These are phyloP conservation scores for Paratrypauchen microcephalus DNA, from an alignment of 2,797 vertebrate species.

Conservation along the genomic window DNA sequence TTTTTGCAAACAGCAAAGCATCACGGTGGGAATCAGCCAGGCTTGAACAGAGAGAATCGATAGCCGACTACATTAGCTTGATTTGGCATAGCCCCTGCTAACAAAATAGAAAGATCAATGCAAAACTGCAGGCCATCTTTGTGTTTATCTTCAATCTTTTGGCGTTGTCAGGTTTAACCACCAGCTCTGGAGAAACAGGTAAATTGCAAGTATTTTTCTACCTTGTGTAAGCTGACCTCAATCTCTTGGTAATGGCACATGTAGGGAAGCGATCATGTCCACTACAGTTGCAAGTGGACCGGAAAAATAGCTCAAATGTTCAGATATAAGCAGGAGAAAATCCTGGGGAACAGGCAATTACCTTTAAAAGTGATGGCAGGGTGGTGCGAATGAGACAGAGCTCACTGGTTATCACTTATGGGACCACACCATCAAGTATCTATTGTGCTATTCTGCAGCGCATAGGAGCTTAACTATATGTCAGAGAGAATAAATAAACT, in stretches of 20 bases:
- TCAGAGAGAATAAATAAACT: slow-evolving; percentile 74
- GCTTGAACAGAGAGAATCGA: slow-evolving; percentile 66
- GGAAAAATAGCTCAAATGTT: slow-evolving; percentile 13
- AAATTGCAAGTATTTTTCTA: slow-evolving; percentile 12
- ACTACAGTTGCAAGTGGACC: slow-evolving; percentile 5
- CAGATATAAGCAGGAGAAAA: slow-evolving; percentile 13
- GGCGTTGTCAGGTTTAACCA: slow-evolving; percentile 23
- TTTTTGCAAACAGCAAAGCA: slow-evolving; percentile 56
- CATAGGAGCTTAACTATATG: slow-evolving; percentile 62
- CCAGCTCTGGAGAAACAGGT: neutral
- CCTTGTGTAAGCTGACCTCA: slow-evolving; percentile 31
- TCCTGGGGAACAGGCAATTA: slow-evolving; percentile 33
- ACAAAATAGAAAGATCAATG: slow-evolving; percentile 66
- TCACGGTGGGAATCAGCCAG: slow-evolving; percentile 53
- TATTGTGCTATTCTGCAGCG: slow-evolving; percentile 58
- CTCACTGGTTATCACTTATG: slow-evolving; percentile 60
- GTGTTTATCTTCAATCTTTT: slow-evolving; percentile 47
- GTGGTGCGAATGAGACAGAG: slow-evolving; percentile 14
- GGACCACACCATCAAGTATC: slow-evolving; percentile 65
- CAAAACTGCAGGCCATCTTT: slow-evolving; percentile 53
- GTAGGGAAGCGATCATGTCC: slow-evolving; percentile 8
- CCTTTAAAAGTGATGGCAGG: slow-evolving; percentile 22
- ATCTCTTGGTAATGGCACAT: slow-evolving; percentile 27
- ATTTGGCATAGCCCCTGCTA: slow-evolving; percentile 63
- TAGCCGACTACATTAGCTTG: slow-evolving; percentile 72